These are phyloP conservation scores for Lepisosteus osseus DNA, from an alignment of 2,113 vertebrate species.

Conservation along the genomic window DNA sequence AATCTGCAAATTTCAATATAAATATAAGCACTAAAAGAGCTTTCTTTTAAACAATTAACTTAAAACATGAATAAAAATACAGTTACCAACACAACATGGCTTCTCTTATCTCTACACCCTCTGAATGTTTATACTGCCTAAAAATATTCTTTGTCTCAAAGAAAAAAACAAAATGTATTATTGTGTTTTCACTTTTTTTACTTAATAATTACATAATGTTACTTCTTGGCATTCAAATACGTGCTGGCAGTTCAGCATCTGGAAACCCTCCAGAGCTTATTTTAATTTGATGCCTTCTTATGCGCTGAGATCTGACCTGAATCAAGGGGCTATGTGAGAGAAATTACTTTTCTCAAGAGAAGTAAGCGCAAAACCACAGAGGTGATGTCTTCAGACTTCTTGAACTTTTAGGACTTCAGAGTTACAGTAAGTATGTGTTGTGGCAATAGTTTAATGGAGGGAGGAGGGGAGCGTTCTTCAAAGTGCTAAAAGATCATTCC, in stretches of 20 bases:
- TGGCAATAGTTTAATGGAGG: too few species aligned
- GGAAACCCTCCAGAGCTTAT: conserved; percentile 10
- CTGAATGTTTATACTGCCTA: not conserved
- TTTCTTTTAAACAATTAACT: too few species aligned
- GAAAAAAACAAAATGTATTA: not conserved
- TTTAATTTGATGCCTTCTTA: conserved; percentile 15
- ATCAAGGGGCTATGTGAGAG: conserved; percentile 11
- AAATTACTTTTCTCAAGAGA: conserved; percentile 7
- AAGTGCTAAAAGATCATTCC: too few species aligned
- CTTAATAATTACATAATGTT: conserved; percentile 3
- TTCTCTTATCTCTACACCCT: too few species aligned
- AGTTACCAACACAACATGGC: too few species aligned
- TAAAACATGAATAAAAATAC: too few species aligned
- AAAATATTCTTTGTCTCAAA: not conserved
- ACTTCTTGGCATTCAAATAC: conserved; percentile 4
- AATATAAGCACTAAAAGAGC: too few species aligned
- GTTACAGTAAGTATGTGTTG: too few species aligned
- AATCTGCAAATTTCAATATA: too few species aligned
- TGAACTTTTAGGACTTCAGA: not conserved
- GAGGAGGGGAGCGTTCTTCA: too few species aligned
- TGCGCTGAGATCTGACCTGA: conserved; percentile 5
- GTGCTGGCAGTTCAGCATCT: conserved; percentile 9
- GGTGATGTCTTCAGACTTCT: not conserved
- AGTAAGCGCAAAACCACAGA: conserved; percentile 18
- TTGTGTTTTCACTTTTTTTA: not conserved